These are phyloP conservation scores for Chloroceryle aenea DNA, from an alignment of 2,113 vertebrate species.

Conservation along the genomic window DNA sequence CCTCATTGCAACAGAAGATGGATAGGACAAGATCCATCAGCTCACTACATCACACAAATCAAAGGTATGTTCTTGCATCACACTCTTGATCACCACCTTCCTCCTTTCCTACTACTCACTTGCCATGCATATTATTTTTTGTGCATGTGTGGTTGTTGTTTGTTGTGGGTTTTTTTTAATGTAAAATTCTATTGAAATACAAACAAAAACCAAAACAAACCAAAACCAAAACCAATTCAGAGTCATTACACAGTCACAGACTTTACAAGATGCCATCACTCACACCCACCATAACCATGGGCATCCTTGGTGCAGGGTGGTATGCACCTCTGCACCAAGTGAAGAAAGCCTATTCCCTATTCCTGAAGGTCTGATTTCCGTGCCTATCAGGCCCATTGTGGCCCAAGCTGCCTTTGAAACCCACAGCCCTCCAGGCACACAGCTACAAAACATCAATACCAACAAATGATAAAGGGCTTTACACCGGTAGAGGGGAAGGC, in stretches of 20 bases:
- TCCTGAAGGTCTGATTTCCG: not conserved
- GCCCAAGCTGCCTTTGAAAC: not conserved
- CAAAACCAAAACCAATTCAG: too few relatives aligned
- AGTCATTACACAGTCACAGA: not conserved
- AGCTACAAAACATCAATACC: not conserved
- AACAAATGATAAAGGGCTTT: not conserved
- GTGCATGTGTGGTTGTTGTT: too few relatives aligned
- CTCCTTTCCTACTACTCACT: not conserved
- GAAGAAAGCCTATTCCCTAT: not conserved
- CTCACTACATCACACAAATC: not conserved
- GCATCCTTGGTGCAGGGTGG: not conserved
- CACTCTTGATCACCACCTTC: not conserved
- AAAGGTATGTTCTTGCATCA: not conserved
- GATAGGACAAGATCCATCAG: not conserved
- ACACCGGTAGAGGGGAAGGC: fast-evolving
- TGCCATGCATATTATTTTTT: not conserved
- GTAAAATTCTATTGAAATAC: too few relatives aligned
- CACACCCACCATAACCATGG: fast-evolving
- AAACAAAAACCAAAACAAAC: not conserved
- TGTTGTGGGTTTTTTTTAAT: too few relatives aligned
- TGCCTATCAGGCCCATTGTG: not conserved
- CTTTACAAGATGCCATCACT: too few relatives aligned
- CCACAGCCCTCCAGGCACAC: not conserved
- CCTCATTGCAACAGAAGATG: not conserved
- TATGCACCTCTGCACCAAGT: not conserved